Percentiles rank a stretch among this genome's conserved stretches.
Evolutionary conservation across 2,797 vertebrate genomes (phyloP).

Genomic region (Lophura swinhoii): DNA sequence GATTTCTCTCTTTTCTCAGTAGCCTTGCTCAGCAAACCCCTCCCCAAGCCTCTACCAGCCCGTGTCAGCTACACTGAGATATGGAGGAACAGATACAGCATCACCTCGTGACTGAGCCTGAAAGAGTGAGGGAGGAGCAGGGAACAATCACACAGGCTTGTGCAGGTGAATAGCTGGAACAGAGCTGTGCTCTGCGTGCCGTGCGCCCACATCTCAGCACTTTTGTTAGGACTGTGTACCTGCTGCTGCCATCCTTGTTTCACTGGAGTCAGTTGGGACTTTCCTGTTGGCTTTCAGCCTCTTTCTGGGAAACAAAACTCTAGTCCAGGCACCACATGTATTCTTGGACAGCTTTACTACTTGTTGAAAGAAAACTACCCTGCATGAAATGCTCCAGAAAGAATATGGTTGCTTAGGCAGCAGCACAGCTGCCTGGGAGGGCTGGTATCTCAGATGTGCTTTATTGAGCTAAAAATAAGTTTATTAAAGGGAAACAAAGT

Average conservation of each 20-base stretch:
- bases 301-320: neutral
- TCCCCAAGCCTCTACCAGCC: neutral
- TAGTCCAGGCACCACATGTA: neutral
- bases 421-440: neutral
- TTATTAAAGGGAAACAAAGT: neutral
- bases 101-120: neutral
- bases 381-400: neutral
- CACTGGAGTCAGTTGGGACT: neutral
- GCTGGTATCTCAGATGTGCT: neutral
- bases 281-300: neutral
- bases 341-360: neutral
- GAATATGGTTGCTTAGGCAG: neutral
- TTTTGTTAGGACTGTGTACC: neutral
- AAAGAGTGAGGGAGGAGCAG: accelerated
- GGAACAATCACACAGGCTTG: accelerated
- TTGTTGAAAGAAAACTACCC: neutral
- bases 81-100: neutral
- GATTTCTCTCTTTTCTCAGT: neutral
- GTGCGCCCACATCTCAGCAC: neutral
- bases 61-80: neutral
- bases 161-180: neutral
- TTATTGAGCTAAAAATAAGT: neutral
- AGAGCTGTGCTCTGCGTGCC: neutral
- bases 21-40: neutral
- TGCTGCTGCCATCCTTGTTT: neutral